phyloP scores from a whole-genome alignment of 2,797 vertebrate genomes.

The Vultur gryphus region DNA sequence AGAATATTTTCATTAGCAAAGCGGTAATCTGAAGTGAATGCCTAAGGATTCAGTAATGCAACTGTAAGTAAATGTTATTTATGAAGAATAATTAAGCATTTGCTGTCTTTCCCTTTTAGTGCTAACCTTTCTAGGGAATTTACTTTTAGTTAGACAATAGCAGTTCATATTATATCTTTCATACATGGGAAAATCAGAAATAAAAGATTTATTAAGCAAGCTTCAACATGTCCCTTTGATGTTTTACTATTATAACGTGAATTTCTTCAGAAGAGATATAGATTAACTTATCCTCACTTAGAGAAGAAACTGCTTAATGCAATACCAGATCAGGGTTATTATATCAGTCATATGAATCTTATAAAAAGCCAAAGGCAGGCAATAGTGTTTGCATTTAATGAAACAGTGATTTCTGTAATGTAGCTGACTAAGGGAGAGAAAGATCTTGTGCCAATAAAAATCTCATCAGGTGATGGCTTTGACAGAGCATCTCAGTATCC shows the following conservation, averaged over 20 bases:
- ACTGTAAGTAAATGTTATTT: not conserved
- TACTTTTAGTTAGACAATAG: not conserved
- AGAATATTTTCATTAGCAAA: not conserved
- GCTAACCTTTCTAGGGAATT: not conserved
- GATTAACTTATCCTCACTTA: slow-evolving; percentile 2
- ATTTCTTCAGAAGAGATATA: slow-evolving; percentile 19
- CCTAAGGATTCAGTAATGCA: not conserved
- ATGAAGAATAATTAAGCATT: not conserved
- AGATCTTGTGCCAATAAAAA: slow-evolving; percentile 71
- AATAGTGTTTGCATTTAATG: slow-evolving; percentile 64
- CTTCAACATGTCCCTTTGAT: not conserved
- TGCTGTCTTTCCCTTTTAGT: not conserved
- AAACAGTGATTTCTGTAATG: slow-evolving; percentile 59
- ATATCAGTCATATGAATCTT: slow-evolving; percentile 10
- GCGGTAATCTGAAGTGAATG: not conserved
- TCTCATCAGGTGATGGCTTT: slow-evolving; percentile 75
- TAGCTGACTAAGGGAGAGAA: slow-evolving; percentile 66
- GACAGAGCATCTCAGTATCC: slow-evolving; percentile 70
- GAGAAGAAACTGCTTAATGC: slow-evolving; percentile 20
- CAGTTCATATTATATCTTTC: not conserved
- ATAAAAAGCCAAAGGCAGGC: slow-evolving; percentile 39
- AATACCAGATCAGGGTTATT: not conserved
- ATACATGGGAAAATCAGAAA: not conserved
- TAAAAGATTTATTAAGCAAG: not conserved
- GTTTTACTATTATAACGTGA: not conserved